These are phyloP conservation scores for Nothocercus nigrocapillus DNA, from an alignment of 2,113 vertebrate genomes.

Conservation along the genomic window DNA sequence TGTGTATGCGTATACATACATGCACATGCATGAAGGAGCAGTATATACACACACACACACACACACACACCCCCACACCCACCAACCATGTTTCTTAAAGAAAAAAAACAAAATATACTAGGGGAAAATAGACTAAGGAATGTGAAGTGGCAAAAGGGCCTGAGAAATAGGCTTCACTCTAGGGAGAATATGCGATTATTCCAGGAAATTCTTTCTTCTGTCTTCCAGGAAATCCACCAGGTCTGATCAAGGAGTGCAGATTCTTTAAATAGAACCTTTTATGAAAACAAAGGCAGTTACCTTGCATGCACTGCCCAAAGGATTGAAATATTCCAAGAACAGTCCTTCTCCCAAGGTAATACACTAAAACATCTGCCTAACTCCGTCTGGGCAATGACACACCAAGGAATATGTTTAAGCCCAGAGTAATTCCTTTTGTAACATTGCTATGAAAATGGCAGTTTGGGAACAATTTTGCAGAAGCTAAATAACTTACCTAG, in stretches of 20 bases:
- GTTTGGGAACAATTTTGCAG: neutral
- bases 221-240: slow-evolving; percentile 66
- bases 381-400: neutral
- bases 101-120: neutral
- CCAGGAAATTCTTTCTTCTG: slow-evolving; percentile 57
- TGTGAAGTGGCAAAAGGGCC: neutral
- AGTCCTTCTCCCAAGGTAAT: neutral
- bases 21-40: no score
- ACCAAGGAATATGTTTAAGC: rapidly evolving
- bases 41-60: no score
- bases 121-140: slow-evolving; percentile 6
- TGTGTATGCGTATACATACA: no score
- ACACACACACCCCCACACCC: no score
- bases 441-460: neutral
- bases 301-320: neutral
- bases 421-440: rapidly evolving
- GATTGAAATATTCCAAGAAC: neutral
- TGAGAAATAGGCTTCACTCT: slow-evolving; percentile 7
- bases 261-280: slow-evolving; percentile 56
- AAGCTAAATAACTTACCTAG: neutral
- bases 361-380: neutral
- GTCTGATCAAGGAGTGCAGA: slow-evolving; percentile 39
- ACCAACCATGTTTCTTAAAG: neutral
- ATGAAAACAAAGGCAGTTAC: slow-evolving; percentile 59
- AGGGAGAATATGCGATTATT: slow-evolving; percentile 28